phyloP scores from a whole-genome alignment of 1,140 invertebrate species.

The Manduca sexta region DNA sequence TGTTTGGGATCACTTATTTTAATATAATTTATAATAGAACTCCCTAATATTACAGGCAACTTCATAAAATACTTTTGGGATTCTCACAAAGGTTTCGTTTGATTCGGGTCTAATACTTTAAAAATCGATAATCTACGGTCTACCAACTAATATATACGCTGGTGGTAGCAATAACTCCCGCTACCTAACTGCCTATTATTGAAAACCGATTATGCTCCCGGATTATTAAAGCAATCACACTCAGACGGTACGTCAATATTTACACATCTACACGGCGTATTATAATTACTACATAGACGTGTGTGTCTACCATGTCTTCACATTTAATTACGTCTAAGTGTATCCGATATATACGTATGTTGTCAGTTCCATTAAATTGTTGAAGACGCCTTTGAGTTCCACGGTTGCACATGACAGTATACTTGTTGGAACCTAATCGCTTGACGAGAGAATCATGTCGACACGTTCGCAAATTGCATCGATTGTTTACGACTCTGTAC shows the following conservation, averaged over 20 bases:
- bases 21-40: too few species aligned
- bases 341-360: constrained; percentile 5
- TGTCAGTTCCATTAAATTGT: constrained; percentile 30
- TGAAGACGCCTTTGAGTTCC: constrained; percentile 27
- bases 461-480: constrained; percentile 38
- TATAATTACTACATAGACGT: constrained; percentile 21
- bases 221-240: constrained; percentile 21
- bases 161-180: too few species aligned
- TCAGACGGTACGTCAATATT: constrained; percentile 26
- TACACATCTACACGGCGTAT: constrained; percentile 21
- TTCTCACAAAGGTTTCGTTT: too few species aligned
- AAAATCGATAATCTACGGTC: too few species aligned
- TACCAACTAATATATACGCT: too few species aligned
- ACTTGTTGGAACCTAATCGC: constrained; percentile 44
- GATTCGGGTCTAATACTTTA: too few species aligned
- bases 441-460: constrained; percentile 20
- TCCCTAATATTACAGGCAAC: too few species aligned
- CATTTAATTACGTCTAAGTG: constrained; percentile 16
- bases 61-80: too few species aligned
- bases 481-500: constrained; percentile 45
- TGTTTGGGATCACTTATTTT: too few species aligned
- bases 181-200: constrained; percentile 1
- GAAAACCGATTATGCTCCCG: constrained; percentile 14
- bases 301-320: constrained; percentile 1
- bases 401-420: constrained; percentile 40